These are phyloP conservation scores for Anser cygnoides DNA, from an alignment of 2,113 vertebrate species.

Conservation along the genomic window DNA sequence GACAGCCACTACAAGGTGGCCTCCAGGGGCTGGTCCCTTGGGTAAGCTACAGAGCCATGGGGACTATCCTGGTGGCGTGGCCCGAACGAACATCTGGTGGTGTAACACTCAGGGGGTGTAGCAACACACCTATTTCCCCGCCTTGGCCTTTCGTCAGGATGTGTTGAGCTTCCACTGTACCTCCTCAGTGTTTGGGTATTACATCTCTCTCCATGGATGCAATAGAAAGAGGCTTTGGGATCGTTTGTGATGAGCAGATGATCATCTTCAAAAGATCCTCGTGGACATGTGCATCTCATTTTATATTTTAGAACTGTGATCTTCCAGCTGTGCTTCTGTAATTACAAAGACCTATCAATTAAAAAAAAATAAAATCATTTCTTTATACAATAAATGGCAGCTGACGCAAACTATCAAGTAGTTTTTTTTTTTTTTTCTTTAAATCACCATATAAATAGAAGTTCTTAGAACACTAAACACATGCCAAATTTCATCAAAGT, in stretches of 20 bases:
- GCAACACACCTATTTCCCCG: neutral
- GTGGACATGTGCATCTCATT: neutral
- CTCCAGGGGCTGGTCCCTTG: rapidly evolving
- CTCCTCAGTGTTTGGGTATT: neutral
- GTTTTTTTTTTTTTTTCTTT: rapidly evolving
- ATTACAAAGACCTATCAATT: neutral
- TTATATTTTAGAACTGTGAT: neutral
- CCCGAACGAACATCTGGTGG: rapidly evolving
- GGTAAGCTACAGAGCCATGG: neutral
- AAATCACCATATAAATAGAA: neutral
- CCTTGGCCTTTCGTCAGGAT: neutral
- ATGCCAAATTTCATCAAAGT: neutral
- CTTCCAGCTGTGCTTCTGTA: neutral
- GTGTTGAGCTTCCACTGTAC: neutral
- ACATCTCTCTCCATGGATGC: neutral
- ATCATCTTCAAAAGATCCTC: neutral
- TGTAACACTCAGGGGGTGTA: rapidly evolving
- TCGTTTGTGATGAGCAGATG: neutral
- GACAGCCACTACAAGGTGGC: neutral
- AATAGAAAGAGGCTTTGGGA: neutral
- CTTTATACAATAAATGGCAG: neutral
- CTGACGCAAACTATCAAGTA: neutral
- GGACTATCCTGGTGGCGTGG: neutral
- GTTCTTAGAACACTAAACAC: neutral
- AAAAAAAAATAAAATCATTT: neutral